Evolutionary conservation across 1,140 invertebrate species (phyloP), one percentile per base, ranked within the genome.

Genomic region (Ephestia elutella): DNA sequence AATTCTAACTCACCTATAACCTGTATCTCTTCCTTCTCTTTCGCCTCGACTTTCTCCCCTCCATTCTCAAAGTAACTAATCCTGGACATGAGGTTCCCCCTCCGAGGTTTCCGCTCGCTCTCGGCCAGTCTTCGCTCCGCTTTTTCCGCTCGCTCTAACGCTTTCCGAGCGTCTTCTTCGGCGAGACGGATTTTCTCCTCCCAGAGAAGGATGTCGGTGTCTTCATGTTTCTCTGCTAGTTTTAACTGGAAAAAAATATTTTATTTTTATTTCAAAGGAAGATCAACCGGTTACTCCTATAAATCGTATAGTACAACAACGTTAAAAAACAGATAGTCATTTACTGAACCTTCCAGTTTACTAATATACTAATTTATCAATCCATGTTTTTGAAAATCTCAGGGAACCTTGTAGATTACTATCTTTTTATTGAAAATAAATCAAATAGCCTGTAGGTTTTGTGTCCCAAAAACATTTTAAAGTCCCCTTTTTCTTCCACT

Each of bases 151-250:
- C 92, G 78, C 66, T 92, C 87, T 17, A 90, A 63, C 0, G 92
- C 91, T 58, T 90, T 89, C 54, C 91, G 86, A 1, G 93, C 81
- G 65, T 94, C 93, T 5, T 92, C 91, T 70, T 94, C 93, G 0
- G 92, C 91, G 0, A 94, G 70, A 75, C 90, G 92, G 13, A 95
- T 82, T 62, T 93, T 93, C 71, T 94, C 93, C 65, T 94, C 92
- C 49, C 93, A 90, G 8, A 94, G 85, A 53, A 94, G 91, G 19
- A 93, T 90, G 63, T 93, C 92, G 0, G 92, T 91, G 57, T 93
- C 92, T 38, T 91, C 90, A 57, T 93, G 92, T 69, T 91, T 90
- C 60, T 93, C 92, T 53, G 93, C 90, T 19, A 94, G 66, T 79
- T 93, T 92, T 50, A 94, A 90, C 89, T 94, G 89, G 90, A 82